Percentiles rank a stretch among this genome's conserved stretches.
Conservation (phyloP, 2,113 vertebrate genomes). For the Ammodytes dubius region DNA sequence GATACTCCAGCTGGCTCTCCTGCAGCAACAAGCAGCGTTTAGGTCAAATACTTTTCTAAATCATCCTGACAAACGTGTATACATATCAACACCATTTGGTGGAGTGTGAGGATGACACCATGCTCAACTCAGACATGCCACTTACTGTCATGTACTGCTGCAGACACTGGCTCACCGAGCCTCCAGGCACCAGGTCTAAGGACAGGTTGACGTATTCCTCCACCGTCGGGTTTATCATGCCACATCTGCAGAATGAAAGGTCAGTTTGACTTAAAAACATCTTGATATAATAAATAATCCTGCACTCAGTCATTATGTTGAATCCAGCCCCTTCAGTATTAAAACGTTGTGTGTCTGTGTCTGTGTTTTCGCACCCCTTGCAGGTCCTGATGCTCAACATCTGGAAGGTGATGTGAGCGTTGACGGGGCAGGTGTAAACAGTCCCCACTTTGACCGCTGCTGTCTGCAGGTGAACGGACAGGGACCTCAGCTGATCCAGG, state of each 20-base stretch:
- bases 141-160: conserved; percentile 5
- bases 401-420: neutral
- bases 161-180: neutral
- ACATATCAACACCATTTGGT: neutral
- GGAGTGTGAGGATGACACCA: neutral
- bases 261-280: neutral
- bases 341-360: no score
- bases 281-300: neutral
- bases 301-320: no score
- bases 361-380: neutral
- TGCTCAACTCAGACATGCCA: neutral
- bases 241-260: conserved; percentile 9
- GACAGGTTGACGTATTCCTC: neutral
- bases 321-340: no score
- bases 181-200: conserved; percentile 11
- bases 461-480: neutral
- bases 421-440: neutral
- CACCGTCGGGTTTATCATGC: neutral
- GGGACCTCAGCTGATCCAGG: neutral
- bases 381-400: conserved; percentile 3
- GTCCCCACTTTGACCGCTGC: neutral
- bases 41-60: neutral
- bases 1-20: neutral
- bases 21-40: neutral
- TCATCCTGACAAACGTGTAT: neutral